These are phyloP conservation scores for Todiramphus saurophagus DNA, from an alignment of 2,113 vertebrate species.

Conservation along the genomic window DNA sequence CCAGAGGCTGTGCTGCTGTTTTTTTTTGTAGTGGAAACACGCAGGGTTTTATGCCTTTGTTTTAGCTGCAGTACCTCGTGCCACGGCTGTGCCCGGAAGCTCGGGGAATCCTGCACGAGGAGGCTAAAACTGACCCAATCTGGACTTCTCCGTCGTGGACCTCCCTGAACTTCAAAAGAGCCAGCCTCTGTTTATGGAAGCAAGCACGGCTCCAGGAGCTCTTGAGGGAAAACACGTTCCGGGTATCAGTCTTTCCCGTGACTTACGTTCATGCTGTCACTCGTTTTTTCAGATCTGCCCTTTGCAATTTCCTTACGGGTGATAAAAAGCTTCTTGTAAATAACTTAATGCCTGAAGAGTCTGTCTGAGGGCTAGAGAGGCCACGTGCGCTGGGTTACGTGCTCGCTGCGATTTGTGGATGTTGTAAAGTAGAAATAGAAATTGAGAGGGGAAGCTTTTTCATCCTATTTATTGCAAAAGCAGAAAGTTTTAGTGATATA, in stretches of 20 bases:
- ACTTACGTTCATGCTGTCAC: not conserved
- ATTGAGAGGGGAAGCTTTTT: not conserved
- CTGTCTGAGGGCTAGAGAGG: not conserved
- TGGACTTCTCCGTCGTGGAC: conserved; percentile 56
- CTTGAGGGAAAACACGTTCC: conserved; percentile 46
- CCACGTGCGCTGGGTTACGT: not conserved
- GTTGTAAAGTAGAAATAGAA: not conserved
- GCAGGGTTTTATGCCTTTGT: not conserved
- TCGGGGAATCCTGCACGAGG: conserved; percentile 21
- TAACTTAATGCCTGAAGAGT: not conserved
- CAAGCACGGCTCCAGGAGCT: conserved; percentile 73
- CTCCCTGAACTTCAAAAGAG: conserved; percentile 59
- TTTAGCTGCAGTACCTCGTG: conserved; percentile 82
- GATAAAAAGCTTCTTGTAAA: not conserved
- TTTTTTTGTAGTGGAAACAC: not conserved
- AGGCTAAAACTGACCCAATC: not conserved
- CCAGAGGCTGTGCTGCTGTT: not conserved
- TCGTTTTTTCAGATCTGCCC: not conserved
- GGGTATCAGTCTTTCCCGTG: conserved; percentile 51
- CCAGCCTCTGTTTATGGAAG: conserved; percentile 80
- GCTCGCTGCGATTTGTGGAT: not conserved
- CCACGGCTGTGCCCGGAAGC: conserved; percentile 78
- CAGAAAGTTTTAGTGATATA: not conserved
- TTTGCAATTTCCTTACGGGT: not conserved
- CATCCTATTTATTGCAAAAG: not conserved